These are phyloP conservation scores for Corbicula japonica DNA, from an alignment of 2,888 invertebrate genomes.

Conservation along the genomic window DNA sequence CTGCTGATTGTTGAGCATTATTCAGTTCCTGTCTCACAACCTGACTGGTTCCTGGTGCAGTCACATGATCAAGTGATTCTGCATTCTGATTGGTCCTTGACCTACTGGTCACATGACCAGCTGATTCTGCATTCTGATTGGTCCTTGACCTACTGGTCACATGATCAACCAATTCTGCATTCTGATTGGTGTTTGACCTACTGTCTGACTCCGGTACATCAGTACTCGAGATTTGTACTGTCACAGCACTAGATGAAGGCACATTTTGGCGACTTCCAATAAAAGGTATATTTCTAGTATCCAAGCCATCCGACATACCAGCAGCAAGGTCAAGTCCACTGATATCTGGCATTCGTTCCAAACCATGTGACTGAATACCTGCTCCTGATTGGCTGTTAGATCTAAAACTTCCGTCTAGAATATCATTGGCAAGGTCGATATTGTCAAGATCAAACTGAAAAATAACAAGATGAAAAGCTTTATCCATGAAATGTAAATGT, in stretches of 20 bases:
- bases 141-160: slow-evolving; percentile 2
- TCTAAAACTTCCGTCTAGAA: slow-evolving; percentile 72
- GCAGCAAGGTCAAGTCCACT: slow-evolving; percentile 63
- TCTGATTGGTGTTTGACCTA: slow-evolving; percentile 13
- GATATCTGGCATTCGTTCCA: slow-evolving; percentile 54
- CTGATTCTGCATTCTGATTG: slow-evolving; percentile 22
- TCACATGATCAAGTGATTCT: slow-evolving; percentile 17
- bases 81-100: slow-evolving; percentile 15
- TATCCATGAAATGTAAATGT: too few relatives aligned
- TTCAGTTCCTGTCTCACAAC: slow-evolving; percentile 7
- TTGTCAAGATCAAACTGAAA: slow-evolving; percentile 66
- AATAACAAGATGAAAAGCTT: too few relatives aligned
- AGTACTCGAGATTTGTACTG: too few relatives aligned
- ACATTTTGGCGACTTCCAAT: too few relatives aligned
- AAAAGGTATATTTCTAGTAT: slow-evolving; percentile 17
- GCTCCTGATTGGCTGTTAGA: slow-evolving; percentile 59
- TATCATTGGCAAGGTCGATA: slow-evolving; percentile 68
- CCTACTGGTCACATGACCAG: slow-evolving; percentile 12
- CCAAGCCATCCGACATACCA: slow-evolving; percentile 35
- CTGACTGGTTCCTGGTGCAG: slow-evolving; percentile 26
- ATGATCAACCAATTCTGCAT: slow-evolving; percentile 14
- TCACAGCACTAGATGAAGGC: slow-evolving; percentile 13
- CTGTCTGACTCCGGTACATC: neutral
- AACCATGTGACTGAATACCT: slow-evolving; percentile 39
- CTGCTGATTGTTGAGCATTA: slow-evolving; percentile 1